These are phyloP conservation scores for Thalassophryne amazonica DNA, from an alignment of 2,797 vertebrate genomes.

Conservation along the genomic window DNA sequence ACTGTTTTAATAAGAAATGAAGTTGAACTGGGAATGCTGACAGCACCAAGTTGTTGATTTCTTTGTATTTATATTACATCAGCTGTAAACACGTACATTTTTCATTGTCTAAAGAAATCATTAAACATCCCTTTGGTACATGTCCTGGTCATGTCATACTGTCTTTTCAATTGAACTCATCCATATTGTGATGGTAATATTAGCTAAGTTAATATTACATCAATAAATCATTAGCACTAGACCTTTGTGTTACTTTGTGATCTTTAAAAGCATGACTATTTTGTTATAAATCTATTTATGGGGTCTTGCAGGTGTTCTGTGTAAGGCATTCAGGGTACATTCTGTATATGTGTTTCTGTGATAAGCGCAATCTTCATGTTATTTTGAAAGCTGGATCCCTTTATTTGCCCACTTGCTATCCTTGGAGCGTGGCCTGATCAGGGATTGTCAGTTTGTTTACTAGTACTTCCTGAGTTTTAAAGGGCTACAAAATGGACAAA, in stretches of 20 bases:
- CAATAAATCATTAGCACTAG: slow-evolving; percentile 32
- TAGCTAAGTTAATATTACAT: slow-evolving; percentile 68
- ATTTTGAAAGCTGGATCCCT: slow-evolving; percentile 64
- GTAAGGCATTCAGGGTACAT: slow-evolving; percentile 63
- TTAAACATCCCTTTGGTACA: slow-evolving; percentile 81
- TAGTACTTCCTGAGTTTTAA: slow-evolving; percentile 69
- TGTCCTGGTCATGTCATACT: slow-evolving; percentile 71
- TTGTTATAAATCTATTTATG: slow-evolving; percentile 50
- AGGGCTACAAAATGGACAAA: slow-evolving; percentile 74
- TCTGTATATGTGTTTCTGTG: slow-evolving; percentile 48
- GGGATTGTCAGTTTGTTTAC: slow-evolving; percentile 70
- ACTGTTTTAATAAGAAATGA: slow-evolving; percentile 40
- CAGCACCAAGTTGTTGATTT: slow-evolving; percentile 56
- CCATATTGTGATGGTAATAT: slow-evolving; percentile 57
- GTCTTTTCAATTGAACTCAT: slow-evolving; percentile 48
- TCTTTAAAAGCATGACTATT: slow-evolving; percentile 66
- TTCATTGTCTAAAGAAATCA: slow-evolving; percentile 79
- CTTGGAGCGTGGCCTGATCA: slow-evolving; percentile 65
- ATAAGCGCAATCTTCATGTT: slow-evolving; percentile 28
- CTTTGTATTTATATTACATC: slow-evolving; percentile 74
- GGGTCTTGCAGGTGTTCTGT: slow-evolving; percentile 46
- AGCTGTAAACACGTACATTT: slow-evolving; percentile 74
- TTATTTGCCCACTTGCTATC: slow-evolving; percentile 59
- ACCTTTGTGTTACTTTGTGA: slow-evolving; percentile 48
- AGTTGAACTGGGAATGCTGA: slow-evolving; percentile 69